Evolutionary conservation across 92 coral and sea anemone genomes (phyloP), one percentile per base, ranked within the genome.

Genomic region (Umimayanthus chanpuru): DNA sequence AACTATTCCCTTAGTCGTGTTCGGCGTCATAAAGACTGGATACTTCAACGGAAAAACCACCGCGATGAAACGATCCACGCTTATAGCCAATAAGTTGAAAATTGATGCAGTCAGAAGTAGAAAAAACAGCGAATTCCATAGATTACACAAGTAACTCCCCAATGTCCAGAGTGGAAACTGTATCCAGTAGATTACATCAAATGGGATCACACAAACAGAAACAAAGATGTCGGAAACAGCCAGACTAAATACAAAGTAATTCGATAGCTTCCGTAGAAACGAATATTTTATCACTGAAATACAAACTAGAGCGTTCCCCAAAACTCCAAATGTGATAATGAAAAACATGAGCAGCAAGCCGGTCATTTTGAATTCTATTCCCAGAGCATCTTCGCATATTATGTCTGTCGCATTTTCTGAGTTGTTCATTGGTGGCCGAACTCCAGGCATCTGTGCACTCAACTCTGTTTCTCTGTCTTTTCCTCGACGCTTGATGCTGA

Each of bases 21-120:
- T 81, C 4, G 76, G 66, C 15, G 93, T 91, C 91, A 95, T 90
- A 86, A 90, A 86, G 26, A 61, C 85, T 58, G 84, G 89, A 58
- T 96, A 94, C 23, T 95, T 94, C 53, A 97, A 92, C 75, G 99
- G 94, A 58, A 91, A 94, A n/a, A 97, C 94, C 39, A 97, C 96
- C 25, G 98, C 98, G 49, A 93, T 49, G 50, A 94, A 97, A n/a
- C 99, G 94, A 39, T 97, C 99, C 0, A 90, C 82, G 58, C 98
- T 93, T n/a, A 95, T 93, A 16, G 94, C 91, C 43, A 93, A 80
- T 18, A 95, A 88, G 66, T 95, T 95, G 12, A 95, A 89, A 29
- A 93, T 94, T 18, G 96, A 93, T 4, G 96, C 98, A 6, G 96
- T 93, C 29, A 95, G 93, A 73, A 85, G 92, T 9, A 92, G 88